These are phyloP conservation scores for Phorcus lineatus DNA, from an alignment of 2,888 invertebrate species.

Conservation along the genomic window DNA sequence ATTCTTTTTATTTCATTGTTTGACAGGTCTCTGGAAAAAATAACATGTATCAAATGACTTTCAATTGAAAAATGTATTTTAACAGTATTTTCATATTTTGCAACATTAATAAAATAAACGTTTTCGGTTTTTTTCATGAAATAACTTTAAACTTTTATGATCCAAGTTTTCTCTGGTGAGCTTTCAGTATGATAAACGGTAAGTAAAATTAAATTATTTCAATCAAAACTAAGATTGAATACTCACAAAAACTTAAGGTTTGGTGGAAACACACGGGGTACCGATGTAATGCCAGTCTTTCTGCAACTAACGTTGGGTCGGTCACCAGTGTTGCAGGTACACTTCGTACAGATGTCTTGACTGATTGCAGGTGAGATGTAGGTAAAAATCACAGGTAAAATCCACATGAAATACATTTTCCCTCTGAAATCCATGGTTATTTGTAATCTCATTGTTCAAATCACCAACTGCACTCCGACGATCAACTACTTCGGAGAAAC, in stretches of 20 bases:
- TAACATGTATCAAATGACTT: background rate
- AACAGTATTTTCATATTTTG: too few species aligned
- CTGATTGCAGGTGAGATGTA: background rate
- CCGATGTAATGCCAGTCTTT: background rate
- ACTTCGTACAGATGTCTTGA: background rate
- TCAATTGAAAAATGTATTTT: too few species aligned
- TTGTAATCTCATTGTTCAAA: background rate
- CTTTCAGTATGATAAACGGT: too few species aligned
- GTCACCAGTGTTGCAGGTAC: background rate
- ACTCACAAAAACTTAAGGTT: background rate
- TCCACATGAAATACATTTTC: background rate
- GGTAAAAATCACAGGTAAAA: background rate
- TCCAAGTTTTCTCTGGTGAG: too few species aligned
- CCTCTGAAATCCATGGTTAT: background rate
- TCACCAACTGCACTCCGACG: too few species aligned
- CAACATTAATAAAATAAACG: too few species aligned
- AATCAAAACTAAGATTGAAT: background rate
- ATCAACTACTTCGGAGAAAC: too few species aligned
- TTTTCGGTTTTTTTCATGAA: too few species aligned
- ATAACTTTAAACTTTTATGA: too few species aligned
- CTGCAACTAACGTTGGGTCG: background rate
- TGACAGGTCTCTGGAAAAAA: conserved; percentile 22
- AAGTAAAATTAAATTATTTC: too few species aligned
- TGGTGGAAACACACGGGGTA: background rate
- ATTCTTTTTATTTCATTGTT: background rate